Evolutionary conservation across 1,140 invertebrate genomes (phyloP), one percentile per base, ranked within the genome.

Genomic region (Cyclina sinensis): DNA sequence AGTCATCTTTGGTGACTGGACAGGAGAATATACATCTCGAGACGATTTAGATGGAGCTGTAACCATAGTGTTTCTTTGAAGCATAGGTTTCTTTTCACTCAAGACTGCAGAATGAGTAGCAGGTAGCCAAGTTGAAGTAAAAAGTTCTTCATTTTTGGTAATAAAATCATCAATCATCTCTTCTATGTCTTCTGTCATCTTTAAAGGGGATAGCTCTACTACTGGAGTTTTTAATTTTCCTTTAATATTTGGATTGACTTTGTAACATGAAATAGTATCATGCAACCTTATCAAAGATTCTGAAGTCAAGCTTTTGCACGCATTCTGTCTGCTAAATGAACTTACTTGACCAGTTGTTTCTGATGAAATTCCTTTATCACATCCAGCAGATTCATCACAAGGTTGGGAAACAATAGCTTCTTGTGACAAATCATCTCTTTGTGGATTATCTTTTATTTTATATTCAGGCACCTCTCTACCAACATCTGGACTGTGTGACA

Each of bases 81-180:
- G 30, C 7, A 65, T 16, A 11, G 59, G 59, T 30, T 18, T 65
- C 7, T 18, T n/a, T 21, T 21, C n/a, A 5, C 24, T 30, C 2
- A 24, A 65, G 11, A 30, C 5, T 9, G 59, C 24, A 3, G 59
- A 65, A 3, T 65, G 24, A 3, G 30, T 30, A 4, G 30, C 5
- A 21, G 59, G 59, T 12, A 65, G 27, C n/a, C n/a, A 65, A 30
- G 59, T 30, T 24, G 59, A 65, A 65, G 27, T 30, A 65, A 65
- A 27, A 4, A 65, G n/a, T 57, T 4, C 54, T 65, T 30, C 30
- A n/a, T 65, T 65, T 16, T 30, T 65, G 11, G 59, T n/a, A 30
- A 65, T 65, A 16, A 5, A 65, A 65, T 65, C 30, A 65, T 65
- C 59, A 30, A 65, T 65, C 59, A 65, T 65, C 4, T 65, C 24